Conservation (phyloP, 2,113 vertebrate genomes). For the Elanus axillaris region DNA sequence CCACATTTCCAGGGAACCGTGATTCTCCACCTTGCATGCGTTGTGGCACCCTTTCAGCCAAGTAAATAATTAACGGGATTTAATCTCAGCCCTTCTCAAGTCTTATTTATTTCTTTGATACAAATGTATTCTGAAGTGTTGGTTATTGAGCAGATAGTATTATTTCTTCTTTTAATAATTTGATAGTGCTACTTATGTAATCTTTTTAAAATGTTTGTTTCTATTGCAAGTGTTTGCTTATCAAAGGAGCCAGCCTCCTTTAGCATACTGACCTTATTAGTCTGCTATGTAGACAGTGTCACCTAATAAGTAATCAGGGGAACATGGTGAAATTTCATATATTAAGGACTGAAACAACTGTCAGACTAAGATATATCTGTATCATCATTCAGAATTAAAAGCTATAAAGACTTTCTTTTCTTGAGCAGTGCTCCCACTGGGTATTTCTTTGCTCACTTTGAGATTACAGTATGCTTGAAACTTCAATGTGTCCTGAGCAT, state of each 20-base stretch:
- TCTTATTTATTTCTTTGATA: background rate
- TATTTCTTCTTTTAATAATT: background rate
- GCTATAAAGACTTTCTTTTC: background rate
- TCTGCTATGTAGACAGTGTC: background rate
- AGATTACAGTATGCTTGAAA: background rate
- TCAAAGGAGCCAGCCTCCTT: background rate
- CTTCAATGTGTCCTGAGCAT: background rate
- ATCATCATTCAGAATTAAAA: background rate
- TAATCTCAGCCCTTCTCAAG: background rate
- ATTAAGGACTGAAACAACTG: background rate
- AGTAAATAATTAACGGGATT: background rate
- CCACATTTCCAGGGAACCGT: background rate
- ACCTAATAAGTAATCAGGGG: background rate
- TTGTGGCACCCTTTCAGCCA: background rate
- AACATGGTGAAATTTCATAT: background rate
- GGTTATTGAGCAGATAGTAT: background rate
- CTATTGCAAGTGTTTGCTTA: background rate
- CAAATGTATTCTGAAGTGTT: background rate
- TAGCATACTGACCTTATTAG: background rate
- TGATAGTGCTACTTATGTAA: background rate
- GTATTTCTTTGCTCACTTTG: background rate
- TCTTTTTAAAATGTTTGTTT: background rate
- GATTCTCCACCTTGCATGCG: fast-evolving
- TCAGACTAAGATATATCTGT: background rate
- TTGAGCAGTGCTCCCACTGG: background rate